A percentile compares a stretch with the other conserved stretches of the same genome.
These are phyloP conservation scores for Zelostemma sp. DNA, from an alignment of 1,140 invertebrate species.

Conservation along the genomic window DNA sequence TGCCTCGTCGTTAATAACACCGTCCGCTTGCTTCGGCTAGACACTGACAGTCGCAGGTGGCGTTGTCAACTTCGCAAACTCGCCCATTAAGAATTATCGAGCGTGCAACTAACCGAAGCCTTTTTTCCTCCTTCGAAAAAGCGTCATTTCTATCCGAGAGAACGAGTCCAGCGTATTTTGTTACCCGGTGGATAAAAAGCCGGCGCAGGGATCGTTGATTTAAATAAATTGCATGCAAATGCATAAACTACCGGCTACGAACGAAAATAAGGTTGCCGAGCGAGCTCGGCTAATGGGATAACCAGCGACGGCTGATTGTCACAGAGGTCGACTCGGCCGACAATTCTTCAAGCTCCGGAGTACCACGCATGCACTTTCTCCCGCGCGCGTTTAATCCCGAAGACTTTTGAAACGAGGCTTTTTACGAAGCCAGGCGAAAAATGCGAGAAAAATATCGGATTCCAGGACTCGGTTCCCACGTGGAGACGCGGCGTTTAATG, in stretches of 20 bases:
- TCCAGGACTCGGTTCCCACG: slow-evolving; percentile 30
- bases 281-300: slow-evolving; percentile 30
- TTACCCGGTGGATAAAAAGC: neutral
- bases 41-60: slow-evolving; percentile 7
- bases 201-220: slow-evolving; percentile 22
- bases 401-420: no score
- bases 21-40: slow-evolving; percentile 38
- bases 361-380: no score
- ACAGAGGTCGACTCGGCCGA: slow-evolving; percentile 1
- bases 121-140: neutral
- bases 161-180: no score
- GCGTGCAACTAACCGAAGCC: neutral
- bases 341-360: neutral
- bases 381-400: no score
- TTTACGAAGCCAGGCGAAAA: no score
- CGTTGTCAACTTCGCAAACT: slow-evolving; percentile 2
- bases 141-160: no score
- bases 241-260: slow-evolving; percentile 22
- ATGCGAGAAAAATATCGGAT: no score
- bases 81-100: neutral
- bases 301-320: slow-evolving; percentile 22
- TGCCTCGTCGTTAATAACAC: slow-evolving; percentile 35
- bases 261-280: slow-evolving; percentile 50
- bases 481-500: slow-evolving; percentile 41
- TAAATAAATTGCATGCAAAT: slow-evolving; percentile 59